Conservation (phyloP, 2,888 invertebrate genomes). For the Drosophila trichaetosa region DNA sequence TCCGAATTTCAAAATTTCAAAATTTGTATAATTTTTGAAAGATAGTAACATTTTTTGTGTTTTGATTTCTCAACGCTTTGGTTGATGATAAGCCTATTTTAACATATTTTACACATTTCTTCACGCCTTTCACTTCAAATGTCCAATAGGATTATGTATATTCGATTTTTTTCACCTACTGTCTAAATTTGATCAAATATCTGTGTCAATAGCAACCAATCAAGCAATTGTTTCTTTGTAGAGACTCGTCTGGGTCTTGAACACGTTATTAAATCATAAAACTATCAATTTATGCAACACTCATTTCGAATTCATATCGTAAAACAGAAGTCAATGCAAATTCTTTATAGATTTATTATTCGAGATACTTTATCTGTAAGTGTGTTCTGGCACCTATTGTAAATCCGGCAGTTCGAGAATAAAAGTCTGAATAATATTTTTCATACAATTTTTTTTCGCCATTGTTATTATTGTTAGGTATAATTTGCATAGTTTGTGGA, state of each 20-base stretch:
- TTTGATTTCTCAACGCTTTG: neutral
- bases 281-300: constrained; percentile 37
- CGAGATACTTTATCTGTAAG: constrained; percentile 46
- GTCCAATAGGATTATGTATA: neutral
- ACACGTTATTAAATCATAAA: constrained; percentile 22
- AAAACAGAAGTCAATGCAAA: constrained; percentile 63
- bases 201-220: constrained; percentile 5
- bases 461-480: constrained; percentile 45
- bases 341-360: constrained; percentile 56
- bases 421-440: constrained; percentile 36
- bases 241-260: neutral
- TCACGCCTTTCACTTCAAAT: neutral
- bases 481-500: constrained; percentile 52
- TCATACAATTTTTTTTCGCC: constrained; percentile 34
- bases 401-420: constrained; percentile 23
- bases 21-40: neutral
- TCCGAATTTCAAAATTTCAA: neutral
- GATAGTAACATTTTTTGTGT: neutral
- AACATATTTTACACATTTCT: neutral
- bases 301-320: constrained; percentile 36
- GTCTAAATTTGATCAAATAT: neutral
- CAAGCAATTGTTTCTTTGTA: neutral
- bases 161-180: neutral
- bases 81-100: neutral
- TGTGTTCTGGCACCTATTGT: constrained; percentile 53